Base-by-base conservation (phyloP, 2,888 invertebrate species). In the Mystacides longicornis region DNA sequence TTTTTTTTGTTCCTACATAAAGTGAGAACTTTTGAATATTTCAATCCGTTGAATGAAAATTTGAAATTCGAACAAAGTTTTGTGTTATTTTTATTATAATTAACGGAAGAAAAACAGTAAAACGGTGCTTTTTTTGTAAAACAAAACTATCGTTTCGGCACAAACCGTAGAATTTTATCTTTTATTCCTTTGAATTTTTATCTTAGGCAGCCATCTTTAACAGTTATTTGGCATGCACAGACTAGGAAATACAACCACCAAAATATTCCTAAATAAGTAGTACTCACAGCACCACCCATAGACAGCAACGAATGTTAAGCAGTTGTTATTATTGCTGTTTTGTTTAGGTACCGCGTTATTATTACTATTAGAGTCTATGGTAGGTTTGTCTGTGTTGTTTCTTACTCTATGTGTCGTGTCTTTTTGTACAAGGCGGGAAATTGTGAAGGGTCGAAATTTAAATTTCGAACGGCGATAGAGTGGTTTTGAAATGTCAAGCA, bases 211-310 rank as follows among this genome's bases (percentile, higher is more conserved):
- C 48, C 50, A 60, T 57, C 60, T 37, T 37, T 37, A 55, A 57
- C 60, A 52, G 57, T 43, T 54, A 55, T 53, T 55, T 43, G 52
- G 59, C 59, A 57, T 57, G 59, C 59, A 37, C 37, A 37, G 37
- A 7, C 37, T 37, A 37, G 37, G 37, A 37, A 37, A 37, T 14
- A 37, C 37, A 3, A 37, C 37, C 4, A 16, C 37, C 37, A 37
- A 37, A 37, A 37, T 37, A 37, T 37, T 37, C 14, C 14, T 14
- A 3, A 37, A 3, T 37, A 37, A 16, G 14, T 37, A 37, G n/a
- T 16, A 27, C 7, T 37, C 3, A 37, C 14, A n/a, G 14, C 37
- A n/a, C 37, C 14, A 37, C 37, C 7, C 14, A 37, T 3, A 3
- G 16, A 37, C 16, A 37, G 14, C 16, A 4, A 37, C 27, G 7